Evolutionary conservation across 2,113 vertebrate genomes (phyloP).

Genomic region (Coturnix japonica): DNA sequence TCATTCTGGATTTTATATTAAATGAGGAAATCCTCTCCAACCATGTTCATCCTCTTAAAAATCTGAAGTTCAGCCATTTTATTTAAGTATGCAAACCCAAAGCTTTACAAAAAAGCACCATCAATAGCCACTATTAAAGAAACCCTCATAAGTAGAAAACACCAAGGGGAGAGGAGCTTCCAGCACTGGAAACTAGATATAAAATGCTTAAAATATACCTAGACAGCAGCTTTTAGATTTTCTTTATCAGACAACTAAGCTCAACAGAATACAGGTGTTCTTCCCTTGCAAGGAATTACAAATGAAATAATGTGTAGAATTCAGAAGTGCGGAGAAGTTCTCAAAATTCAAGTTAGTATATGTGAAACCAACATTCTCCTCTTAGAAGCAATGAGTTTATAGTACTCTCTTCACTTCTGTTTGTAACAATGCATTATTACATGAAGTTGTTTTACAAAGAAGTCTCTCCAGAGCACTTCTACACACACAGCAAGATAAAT

Average conservation of each 20-base stretch:
- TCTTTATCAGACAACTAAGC: not conserved
- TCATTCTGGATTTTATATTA: not conserved
- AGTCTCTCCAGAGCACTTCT: not conserved
- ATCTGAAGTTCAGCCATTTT: not conserved
- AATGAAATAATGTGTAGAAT: not conserved
- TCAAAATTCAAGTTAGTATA: not conserved
- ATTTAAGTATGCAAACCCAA: not conserved
- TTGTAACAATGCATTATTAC: not conserved
- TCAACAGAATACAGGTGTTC: rapidly evolving
- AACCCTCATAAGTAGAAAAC: not conserved
- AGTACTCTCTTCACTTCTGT: not conserved
- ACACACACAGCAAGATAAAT: not conserved
- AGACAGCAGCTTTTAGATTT: not conserved
- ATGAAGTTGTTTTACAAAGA: not conserved
- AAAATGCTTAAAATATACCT: not conserved
- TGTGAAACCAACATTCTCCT: not conserved
- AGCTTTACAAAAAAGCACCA: not conserved
- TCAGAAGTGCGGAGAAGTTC: not conserved
- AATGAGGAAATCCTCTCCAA: not conserved
- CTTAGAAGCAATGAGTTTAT: not conserved
- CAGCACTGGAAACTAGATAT: not conserved
- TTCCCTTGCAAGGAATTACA: not conserved
- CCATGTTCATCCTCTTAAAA: not conserved
- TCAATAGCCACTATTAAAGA: not conserved
- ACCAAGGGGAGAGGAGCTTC: not conserved